Base-by-base conservation (phyloP, 2,113 vertebrate genomes). In the Myrmecophaga tridactyla region DNA sequence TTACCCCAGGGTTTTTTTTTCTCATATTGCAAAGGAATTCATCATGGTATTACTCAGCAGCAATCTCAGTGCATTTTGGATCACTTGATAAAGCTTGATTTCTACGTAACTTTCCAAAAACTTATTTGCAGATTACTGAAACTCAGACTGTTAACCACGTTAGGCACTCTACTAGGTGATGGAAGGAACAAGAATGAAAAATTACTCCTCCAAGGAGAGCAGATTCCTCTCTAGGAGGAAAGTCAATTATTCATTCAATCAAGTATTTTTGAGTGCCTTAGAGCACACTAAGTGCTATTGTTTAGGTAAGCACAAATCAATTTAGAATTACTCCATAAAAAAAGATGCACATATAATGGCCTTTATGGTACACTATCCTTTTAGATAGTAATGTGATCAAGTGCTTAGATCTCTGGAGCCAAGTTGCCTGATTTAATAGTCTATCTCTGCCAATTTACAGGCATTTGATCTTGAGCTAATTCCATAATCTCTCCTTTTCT, bases 1-100 rank as follows among this genome's bases (percentile, higher is more conserved):
- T 25, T 48, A 2, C 27, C 18, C 4, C 12, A 20, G 39, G 21
- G 43, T 41, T 92, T 56, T n/a, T n/a, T 23, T 96, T 80, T 73
- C 89, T 84, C 48, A 91, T 4, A n/a, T 81, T 62, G 60, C 21
- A 69, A 94, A 93, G 34, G 43, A 86, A 84, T 78, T 67, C 27
- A 95, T 69, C 34, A 29, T 41, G 29, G 41, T 70, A 80, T 39
- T 78, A 69, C 51, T 90, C 34, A 80, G 58, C 69, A 90, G 15
- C 46, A 76, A 36, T n/a, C 18, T 41, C 43, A 82, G 34, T n/a
- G 46, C 58, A 91, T 73, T 89, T 86, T 69, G 34, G 82, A 60
- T 63, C 63, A 69, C 46, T 48, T 81, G 76, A 73, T 63, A 77
- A 92, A 85, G 41, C n/a, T 78, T 86, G 62, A 91, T 86, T 95